Evolutionary conservation across 2,888 invertebrate genomes (phyloP), one percentile per base, ranked within the genome.

Genomic region (Andrena praecox): DNA sequence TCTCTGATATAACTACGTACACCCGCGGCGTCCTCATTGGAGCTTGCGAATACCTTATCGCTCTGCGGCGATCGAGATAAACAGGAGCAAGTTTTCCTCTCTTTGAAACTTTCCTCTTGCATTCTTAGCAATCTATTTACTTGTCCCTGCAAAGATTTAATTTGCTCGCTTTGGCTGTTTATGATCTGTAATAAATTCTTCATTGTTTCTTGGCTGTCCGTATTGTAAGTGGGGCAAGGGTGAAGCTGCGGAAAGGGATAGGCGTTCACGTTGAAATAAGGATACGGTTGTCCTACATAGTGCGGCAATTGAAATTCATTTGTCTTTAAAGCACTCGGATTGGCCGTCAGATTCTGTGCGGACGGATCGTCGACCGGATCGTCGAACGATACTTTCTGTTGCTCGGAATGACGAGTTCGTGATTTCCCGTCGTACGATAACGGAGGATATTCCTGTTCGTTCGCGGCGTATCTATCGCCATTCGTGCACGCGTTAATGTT

Each of bases 131-230:
- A 94, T 85, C 95, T 95, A 84, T 96, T 95, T 0, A 96, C 95
- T 92, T 96, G 96, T 74, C 95, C 95, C 91, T 96, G 96, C 42
- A 96, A 92, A 72, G 95, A 89, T 89, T 96, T 95, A 33, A 96
- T 93, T 90, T 96, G 96, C 86, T 96, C 96, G 93, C 96, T 96
- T 92, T 96, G 96, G 74, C 95, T 94, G 90, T 96, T 95, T 60
- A 96, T 96, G 78, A 96, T 95, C 91, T 96, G 95, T 81, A 96
- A 94, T 70, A 96, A 93, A 90, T 96, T 91, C 31, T 90, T 92
- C 0, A 93, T 88, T 5, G 92, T 93, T 59, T 93, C 93, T 20
- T 86, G 81, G 80, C 87, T 90, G 12, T 89, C 90, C 6, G 69
- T 69, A 66, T 77, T 85, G 3, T 73, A 80, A 84, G 80, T 86